These are phyloP conservation scores for Bufotes viridis DNA, from an alignment of 2,797 vertebrate species.

Conservation along the genomic window DNA sequence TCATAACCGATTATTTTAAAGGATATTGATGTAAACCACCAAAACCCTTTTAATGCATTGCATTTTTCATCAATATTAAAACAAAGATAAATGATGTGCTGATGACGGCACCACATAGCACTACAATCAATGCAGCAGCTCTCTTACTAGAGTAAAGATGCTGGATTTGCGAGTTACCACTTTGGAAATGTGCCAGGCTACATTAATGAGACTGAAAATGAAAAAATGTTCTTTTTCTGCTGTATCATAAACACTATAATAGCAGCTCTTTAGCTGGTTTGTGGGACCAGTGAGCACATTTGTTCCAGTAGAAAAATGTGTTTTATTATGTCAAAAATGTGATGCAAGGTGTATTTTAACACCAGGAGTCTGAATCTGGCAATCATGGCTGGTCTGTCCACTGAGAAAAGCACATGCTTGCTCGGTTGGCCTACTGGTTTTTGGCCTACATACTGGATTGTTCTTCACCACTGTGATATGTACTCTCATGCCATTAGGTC, in stretches of 20 bases:
- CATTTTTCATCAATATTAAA: too few relatives aligned
- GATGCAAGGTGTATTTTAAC: conserved; percentile 7
- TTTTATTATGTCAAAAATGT: conserved; percentile 12
- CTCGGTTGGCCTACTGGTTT: conserved; percentile 1
- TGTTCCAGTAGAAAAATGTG: not conserved
- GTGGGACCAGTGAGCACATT: not conserved
- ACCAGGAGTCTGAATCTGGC: conserved; percentile 3
- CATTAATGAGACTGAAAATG: not conserved
- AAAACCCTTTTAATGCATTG: too few relatives aligned
- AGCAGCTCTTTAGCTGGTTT: not conserved
- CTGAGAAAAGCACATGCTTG: conserved; percentile 9
- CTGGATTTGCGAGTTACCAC: not conserved
- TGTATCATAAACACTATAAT: not conserved
- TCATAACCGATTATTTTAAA: too few relatives aligned
- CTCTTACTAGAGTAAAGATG: not conserved
- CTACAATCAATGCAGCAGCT: too few relatives aligned
- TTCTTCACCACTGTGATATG: not conserved
- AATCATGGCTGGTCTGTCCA: not conserved
- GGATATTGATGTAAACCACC: too few relatives aligned
- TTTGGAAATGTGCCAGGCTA: not conserved
- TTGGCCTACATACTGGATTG: conserved; percentile 5
- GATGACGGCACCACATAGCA: too few relatives aligned
- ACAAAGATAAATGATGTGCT: too few relatives aligned
- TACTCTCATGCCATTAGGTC: not conserved
- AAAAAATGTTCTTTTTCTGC: not conserved